Base-by-base conservation (phyloP, 2,888 invertebrate genomes). In the Argyra leucocephala region DNA sequence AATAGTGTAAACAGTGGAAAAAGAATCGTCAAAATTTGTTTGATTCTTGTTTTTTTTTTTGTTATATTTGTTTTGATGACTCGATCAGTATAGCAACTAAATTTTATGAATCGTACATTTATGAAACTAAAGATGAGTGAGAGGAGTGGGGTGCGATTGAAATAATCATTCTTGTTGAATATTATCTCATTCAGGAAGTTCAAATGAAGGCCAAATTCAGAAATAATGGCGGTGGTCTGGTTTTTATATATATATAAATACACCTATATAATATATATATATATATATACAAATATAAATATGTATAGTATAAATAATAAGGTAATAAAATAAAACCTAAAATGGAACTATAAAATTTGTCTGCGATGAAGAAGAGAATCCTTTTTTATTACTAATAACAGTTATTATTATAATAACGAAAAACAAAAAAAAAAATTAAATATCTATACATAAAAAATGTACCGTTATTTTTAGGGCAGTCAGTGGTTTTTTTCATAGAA, bases 291-390 rank as follows among this genome's bases (percentile, higher is more conserved):
- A 37, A 37, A 15, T 5, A n/a, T 12, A 48, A 15, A n/a, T 48
- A 9, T n/a, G 48, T 48, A 48, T 48, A 48, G 2, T 3, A 48
- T 48, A 3, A 18, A 48, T 48, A 48, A 2, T 48, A 48, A 48
- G 48, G 48, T 48, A 48, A 48, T 48, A 48, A 48, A 48, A 48
- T 48, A 48, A 48, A 48, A 48, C 48, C 48, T 48, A 48, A 48
- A 48, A 48, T 48, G 48, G 15, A 48, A 48, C 48, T 48, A 48
- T 48, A 48, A 48, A 48, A 48, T 48, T 48, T 48, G 48, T 48
- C 48, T 48, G 48, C 48, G 48, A 48, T 48, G 48, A 48, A 48
- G 18, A 48, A 48, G 48, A 48, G 48, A 48, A 48, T 48, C 48
- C 48, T 48, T 48, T 48, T 48, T 48, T 48, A 48, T 48, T 48